These are phyloP conservation scores for Sigmodon hispidus DNA, from an alignment of 2,113 vertebrate genomes.

Conservation along the genomic window DNA sequence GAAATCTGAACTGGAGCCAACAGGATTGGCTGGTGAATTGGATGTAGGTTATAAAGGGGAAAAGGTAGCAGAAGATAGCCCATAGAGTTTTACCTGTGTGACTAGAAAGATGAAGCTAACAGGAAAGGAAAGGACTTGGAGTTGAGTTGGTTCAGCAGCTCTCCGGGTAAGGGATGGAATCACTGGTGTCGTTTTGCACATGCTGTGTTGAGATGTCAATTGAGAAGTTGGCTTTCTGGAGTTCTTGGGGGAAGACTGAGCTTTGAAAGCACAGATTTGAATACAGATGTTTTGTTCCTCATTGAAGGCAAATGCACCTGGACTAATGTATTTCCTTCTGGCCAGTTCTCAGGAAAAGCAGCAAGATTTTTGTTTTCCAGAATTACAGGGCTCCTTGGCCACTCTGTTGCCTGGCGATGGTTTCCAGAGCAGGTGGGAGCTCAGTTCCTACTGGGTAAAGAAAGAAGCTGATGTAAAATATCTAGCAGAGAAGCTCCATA, in stretches of 20 bases:
- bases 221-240: neutral
- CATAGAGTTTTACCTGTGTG: neutral
- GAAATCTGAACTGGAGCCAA: neutral
- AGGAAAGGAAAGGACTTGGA: neutral
- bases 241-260: neutral
- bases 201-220: neutral
- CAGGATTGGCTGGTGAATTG: neutral
- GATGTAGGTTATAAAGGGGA: neutral
- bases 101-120: neutral
- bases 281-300: neutral
- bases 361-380: neutral
- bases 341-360: neutral
- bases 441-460: neutral
- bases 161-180: neutral
- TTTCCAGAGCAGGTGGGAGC: neutral
- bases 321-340: accelerated
- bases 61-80: neutral
- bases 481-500: neutral
- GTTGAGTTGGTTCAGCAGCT: neutral
- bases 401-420: neutral
- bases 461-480: neutral
- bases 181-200: neutral
- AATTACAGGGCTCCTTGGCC: neutral
- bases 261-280: neutral
- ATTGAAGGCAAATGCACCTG: neutral